These are phyloP conservation scores for Perithous albicinctus DNA, from an alignment of 2,888 invertebrate species.

Conservation along the genomic window DNA sequence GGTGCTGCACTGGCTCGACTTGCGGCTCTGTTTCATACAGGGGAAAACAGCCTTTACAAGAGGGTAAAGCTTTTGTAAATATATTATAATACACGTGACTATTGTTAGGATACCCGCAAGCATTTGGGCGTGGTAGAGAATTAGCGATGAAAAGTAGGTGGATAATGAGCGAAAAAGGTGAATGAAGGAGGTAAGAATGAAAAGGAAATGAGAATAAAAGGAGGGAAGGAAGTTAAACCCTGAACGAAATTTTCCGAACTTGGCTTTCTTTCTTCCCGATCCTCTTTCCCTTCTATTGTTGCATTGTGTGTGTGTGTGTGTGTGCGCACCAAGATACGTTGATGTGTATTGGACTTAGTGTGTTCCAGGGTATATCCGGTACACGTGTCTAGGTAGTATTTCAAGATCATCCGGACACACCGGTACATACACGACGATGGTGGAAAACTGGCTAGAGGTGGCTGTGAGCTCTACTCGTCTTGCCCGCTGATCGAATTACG, in stretches of 20 bases:
- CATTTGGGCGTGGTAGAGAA: not conserved
- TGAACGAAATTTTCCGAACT: not conserved
- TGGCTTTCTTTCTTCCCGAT: not conserved
- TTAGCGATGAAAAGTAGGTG: not conserved
- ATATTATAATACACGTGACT: conserved; percentile 1
- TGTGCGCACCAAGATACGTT: no score
- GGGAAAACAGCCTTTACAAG: not conserved
- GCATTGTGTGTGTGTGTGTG: not conserved
- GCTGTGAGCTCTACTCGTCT: conserved; percentile 32
- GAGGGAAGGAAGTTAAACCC: not conserved
- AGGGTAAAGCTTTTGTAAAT: not conserved
- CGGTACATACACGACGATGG: conserved; percentile 7
- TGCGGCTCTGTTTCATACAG: not conserved
- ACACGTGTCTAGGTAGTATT: conserved; percentile 47
- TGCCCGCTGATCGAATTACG: conserved; percentile 53
- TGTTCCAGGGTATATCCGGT: conserved; percentile 20
- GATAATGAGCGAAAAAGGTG: conserved; percentile 12
- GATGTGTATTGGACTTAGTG: not conserved
- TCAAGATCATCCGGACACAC: conserved; percentile 31
- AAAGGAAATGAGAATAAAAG: not conserved
- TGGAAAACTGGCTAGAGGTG: conserved; percentile 2
- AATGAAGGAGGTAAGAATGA: not conserved
- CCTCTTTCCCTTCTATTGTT: not conserved
- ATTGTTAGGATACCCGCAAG: not conserved
- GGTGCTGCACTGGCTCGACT: conserved; percentile 10